Base-by-base conservation (phyloP, 2,113 vertebrate genomes). In the Larimichthys polyactis region DNA sequence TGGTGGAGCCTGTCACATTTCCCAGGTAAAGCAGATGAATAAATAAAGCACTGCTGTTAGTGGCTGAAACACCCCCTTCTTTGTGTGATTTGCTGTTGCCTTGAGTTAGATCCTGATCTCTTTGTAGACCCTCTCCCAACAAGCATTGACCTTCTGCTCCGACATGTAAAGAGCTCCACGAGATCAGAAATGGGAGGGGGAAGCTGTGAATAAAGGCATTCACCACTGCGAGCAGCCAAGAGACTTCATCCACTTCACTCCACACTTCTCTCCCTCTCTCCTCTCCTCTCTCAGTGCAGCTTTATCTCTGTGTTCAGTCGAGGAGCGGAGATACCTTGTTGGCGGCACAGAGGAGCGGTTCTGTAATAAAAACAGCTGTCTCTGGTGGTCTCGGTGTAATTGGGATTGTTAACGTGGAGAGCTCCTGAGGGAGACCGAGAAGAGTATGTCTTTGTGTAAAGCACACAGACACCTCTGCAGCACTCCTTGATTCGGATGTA, bases 311-410 rank as follows among this genome's bases (percentile, higher is more conserved):
- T 83, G 87, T 91, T 90, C 78, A 85, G 89, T 90, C 43, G 74
- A 54, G 82, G 65, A 90, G 91, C 83, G 84, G 74, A 89, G 86
- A 90, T 94, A 93, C 90, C 93, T 94, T 92, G 94, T 94, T 92
- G 91, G 87, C 86, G 86, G 89, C 93, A 94, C 94, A 94, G 93
- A 94, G 91, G 89, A 94, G 92, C 87, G 87, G 81, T 78, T 92
- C 90, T 87, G 93, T 94, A 95, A 95, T 95, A 95, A 96, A 94
- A 95, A 92, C 93, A 94, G 92, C 91, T 93, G 94, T 96, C 95
- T 96, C 95, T 93, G 93, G 95, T 94, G 95, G 95, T 94, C 93
- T 87, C 60, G 82, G 91, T 94, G 93, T 96, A 96, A 96, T 96
- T 96, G 94, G 95, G 94, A 95, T 95, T 95, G 95, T 96, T 95